Evolutionary conservation across 1,140 invertebrate genomes (phyloP).

Genomic region (Macrobrachium nipponense): DNA sequence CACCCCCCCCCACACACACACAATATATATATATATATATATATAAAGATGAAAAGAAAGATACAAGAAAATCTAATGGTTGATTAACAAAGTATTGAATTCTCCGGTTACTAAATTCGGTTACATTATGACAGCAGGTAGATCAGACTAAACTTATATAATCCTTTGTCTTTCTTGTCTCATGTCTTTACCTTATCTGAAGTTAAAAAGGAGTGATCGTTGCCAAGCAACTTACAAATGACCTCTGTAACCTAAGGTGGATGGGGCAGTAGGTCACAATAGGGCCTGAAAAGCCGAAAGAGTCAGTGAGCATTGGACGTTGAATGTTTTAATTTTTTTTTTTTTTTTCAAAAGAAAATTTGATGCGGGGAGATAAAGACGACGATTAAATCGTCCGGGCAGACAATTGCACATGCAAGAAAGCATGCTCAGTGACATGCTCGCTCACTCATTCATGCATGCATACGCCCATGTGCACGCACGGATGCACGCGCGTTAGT

Average conservation of each 20-base stretch:
- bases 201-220: not conserved
- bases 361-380: not conserved
- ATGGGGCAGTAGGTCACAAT: too few species aligned
- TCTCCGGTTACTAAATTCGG: not conserved
- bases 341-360: not conserved
- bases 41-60: not conserved
- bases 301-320: too few species aligned
- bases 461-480: not conserved
- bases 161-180: too few species aligned
- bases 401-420: conserved; percentile 6
- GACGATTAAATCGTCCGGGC: not conserved
- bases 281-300: too few species aligned
- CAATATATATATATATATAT: too few species aligned
- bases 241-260: too few species aligned
- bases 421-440: conserved; percentile 1
- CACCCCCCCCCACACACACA: too few species aligned
- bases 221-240: too few species aligned
- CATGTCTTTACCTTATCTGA: not conserved
- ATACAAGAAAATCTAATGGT: too few species aligned
- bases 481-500: not conserved
- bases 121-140: too few species aligned
- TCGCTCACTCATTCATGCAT: conserved; percentile 13
- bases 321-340: not conserved
- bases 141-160: too few species aligned
- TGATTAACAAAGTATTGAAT: too few species aligned